phyloP scores from a whole-genome alignment of 2,888 invertebrate genomes.

The Phaonia tiefii region DNA sequence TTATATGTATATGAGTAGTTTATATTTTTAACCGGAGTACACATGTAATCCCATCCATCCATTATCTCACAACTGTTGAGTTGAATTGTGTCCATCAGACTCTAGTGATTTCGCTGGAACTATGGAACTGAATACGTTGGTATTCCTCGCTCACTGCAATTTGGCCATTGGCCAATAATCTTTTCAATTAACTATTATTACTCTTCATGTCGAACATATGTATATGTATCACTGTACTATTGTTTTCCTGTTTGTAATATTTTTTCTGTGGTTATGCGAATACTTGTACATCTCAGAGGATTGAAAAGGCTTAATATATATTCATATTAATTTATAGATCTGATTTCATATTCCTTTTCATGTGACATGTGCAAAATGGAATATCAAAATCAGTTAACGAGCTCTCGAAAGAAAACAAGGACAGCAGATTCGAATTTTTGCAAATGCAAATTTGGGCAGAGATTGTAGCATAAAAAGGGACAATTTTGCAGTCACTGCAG shows the following conservation, averaged over 20 bases:
- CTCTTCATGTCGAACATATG: conserved; percentile 19
- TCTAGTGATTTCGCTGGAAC: background rate
- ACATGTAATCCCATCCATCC: conserved; percentile 3
- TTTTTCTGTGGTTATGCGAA: conserved; percentile 11
- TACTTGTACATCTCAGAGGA: conserved; percentile 40
- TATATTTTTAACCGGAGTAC: background rate
- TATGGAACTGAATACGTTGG: no score
- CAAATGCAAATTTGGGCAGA: no score
- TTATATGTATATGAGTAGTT: no score
- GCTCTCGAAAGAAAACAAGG: background rate
- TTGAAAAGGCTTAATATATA: conserved; percentile 41
- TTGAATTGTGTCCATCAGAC: background rate
- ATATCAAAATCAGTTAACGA: background rate
- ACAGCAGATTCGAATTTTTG: background rate
- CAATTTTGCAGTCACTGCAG: no score
- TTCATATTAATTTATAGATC: conserved; percentile 54
- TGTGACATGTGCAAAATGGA: background rate
- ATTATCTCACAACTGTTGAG: conserved; percentile 9
- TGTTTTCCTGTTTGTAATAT: background rate
- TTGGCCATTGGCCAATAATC: conserved; percentile 21
- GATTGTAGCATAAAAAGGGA: no score
- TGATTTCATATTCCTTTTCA: conserved; percentile 53
- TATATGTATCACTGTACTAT: no score
- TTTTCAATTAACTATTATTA: conserved; percentile 43
- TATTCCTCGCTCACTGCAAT: background rate